Conservation (phyloP, 2,797 vertebrate genomes). For the Phoxinus dragarum region DNA sequence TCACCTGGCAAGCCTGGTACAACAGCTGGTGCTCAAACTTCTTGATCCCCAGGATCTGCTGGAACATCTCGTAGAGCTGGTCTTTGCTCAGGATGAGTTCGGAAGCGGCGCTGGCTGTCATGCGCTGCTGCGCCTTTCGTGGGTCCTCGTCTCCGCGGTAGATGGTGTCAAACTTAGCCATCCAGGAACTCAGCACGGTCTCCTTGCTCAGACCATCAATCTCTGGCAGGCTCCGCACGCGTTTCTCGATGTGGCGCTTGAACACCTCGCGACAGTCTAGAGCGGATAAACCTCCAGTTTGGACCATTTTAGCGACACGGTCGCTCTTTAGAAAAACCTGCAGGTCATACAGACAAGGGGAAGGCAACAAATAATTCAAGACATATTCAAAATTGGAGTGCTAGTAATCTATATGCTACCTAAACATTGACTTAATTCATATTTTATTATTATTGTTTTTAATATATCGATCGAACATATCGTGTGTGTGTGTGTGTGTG, state of each 20-base stretch:
- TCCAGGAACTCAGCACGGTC: constrained; percentile 99
- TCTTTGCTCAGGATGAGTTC: constrained; percentile 99
- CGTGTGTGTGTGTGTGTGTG: too few species aligned
- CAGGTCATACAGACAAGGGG: not conserved
- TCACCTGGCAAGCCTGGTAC: constrained; percentile 98
- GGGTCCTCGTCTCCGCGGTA: constrained; percentile 98
- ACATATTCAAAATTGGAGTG: not conserved
- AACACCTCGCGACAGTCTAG: constrained; percentile 97
- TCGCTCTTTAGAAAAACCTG: constrained; percentile 99
- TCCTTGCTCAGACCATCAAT: constrained; percentile 99
- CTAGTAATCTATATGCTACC: not conserved
- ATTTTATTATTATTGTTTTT: not conserved
- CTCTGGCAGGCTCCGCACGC: constrained; percentile 96
- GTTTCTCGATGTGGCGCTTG: constrained; percentile 99
- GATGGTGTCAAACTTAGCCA: constrained; percentile 99
- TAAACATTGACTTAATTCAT: not conserved
- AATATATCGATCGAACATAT: too few species aligned
- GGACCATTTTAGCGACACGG: constrained; percentile 98
- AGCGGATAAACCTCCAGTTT: constrained; percentile 96
- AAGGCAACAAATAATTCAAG: not conserved
- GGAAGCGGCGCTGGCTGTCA: constrained; percentile 96
- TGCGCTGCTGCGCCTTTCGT: constrained; percentile 96
- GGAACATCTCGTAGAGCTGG: constrained; percentile 99
- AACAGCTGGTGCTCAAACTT: constrained; percentile 99
- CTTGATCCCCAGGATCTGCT: constrained; percentile 98